Conservation (phyloP, 2,888 invertebrate species). For the Agriotes lineatus region DNA sequence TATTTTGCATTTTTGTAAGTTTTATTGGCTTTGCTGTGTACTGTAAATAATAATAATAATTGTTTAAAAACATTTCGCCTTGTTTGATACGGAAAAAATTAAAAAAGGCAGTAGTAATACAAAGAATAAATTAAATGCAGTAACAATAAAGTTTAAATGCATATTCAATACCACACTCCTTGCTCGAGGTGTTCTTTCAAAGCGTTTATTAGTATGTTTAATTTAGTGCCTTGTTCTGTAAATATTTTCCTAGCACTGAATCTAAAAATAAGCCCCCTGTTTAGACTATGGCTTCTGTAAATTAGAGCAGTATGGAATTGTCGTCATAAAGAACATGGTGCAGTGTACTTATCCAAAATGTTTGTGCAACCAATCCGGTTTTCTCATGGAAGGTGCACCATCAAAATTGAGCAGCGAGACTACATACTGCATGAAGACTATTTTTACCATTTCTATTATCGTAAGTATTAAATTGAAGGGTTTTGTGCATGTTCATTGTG, state of each 20-base stretch:
- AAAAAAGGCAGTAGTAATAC: too few species aligned
- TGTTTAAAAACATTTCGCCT: too few species aligned
- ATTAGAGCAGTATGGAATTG: background rate
- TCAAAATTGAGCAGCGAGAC: background rate
- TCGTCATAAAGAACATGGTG: background rate
- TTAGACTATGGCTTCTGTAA: conserved; percentile 12
- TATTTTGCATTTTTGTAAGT: too few species aligned
- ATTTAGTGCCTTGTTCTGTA: background rate
- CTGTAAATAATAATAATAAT: too few species aligned
- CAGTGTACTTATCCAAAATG: background rate
- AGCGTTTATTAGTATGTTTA: background rate
- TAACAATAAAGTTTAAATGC: too few species aligned
- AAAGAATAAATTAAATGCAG: too few species aligned
- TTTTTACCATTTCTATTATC: conserved; percentile 54
- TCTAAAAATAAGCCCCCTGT: conserved; percentile 13
- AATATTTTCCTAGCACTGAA: background rate
- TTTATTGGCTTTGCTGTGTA: too few species aligned
- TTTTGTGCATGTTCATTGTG: too few species aligned
- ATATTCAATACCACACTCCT: too few species aligned
- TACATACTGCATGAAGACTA: conserved; percentile 51
- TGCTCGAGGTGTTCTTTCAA: background rate
- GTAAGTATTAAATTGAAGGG: too few species aligned
- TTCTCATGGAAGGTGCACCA: background rate
- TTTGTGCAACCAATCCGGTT: conserved; percentile 19
- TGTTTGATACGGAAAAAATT: too few species aligned